phyloP scores from a whole-genome alignment of 2,888 invertebrate species.

The Zygothrica quintamaculata region DNA sequence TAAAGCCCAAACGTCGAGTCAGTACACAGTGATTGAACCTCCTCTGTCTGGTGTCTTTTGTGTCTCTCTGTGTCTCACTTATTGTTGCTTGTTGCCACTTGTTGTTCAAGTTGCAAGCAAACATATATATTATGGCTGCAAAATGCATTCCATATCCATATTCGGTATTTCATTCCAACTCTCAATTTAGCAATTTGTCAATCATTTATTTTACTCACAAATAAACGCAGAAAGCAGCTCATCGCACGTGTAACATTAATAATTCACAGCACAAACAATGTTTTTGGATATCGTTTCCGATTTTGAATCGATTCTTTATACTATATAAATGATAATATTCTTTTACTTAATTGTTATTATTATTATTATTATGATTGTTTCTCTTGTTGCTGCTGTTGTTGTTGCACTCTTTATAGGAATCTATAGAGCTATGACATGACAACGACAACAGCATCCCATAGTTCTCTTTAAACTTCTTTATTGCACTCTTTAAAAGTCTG shows the following conservation, averaged over 20 bases:
- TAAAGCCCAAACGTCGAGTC: too few relatives aligned
- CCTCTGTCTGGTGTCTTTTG: too few relatives aligned
- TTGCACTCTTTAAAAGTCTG: neutral
- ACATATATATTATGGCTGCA: too few relatives aligned
- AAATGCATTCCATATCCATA: too few relatives aligned
- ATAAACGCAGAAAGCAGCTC: slow-evolving; percentile 73
- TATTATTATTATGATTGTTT: neutral
- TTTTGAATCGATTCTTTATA: too few relatives aligned
- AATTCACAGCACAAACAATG: slow-evolving; percentile 37
- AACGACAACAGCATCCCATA: slow-evolving; percentile 49
- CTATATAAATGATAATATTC: slow-evolving; percentile 45
- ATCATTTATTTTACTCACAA: slow-evolving; percentile 63
- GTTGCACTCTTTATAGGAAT: slow-evolving; percentile 60
- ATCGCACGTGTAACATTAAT: slow-evolving; percentile 59
- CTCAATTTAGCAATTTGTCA: too few relatives aligned
- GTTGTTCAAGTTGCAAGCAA: too few relatives aligned
- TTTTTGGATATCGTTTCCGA: slow-evolving; percentile 17
- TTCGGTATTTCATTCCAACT: too few relatives aligned
- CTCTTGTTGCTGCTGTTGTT: slow-evolving; percentile 7
- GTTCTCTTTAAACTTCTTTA: slow-evolving; percentile 22
- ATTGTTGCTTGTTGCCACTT: too few relatives aligned
- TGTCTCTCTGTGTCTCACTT: too few relatives aligned
- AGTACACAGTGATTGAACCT: too few relatives aligned
- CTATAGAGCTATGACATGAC: slow-evolving; percentile 16
- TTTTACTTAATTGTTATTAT: slow-evolving; percentile 1